A percentile compares a stretch with the other conserved stretches of the same genome.
phyloP scores from a whole-genome alignment of 2,797 vertebrate genomes.

The Pterois miles region DNA sequence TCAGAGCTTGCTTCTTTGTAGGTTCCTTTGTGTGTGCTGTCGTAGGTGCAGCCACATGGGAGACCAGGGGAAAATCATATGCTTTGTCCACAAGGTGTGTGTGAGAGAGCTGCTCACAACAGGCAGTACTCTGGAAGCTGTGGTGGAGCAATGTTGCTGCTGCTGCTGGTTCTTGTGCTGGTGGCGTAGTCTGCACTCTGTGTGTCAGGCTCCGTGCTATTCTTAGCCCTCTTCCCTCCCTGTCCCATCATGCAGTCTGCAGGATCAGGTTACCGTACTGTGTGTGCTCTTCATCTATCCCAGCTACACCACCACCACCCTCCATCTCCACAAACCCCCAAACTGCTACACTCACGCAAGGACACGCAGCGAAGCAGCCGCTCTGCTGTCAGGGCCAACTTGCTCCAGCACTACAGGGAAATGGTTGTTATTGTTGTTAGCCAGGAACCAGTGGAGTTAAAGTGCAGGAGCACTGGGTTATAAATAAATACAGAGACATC shows the following conservation, averaged over 20 bases:
- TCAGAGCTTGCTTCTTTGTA: conserved; percentile 12
- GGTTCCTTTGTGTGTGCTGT: conserved; percentile 7
- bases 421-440: conserved; percentile 66
- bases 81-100: conserved; percentile 53
- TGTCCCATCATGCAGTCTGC: conserved; percentile 76
- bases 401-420: conserved; percentile 54
- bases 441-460: conserved; percentile 54
- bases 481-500: conserved; percentile 67
- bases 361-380: conserved; percentile 26
- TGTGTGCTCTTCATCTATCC: conserved; percentile 53
- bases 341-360: conserved; percentile 37
- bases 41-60: conserved; percentile 48
- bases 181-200: conserved; percentile 47
- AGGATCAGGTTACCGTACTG: conserved; percentile 77
- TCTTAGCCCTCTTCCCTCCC: conserved; percentile 73
- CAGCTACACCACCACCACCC: conserved; percentile 14
- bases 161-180: conserved; percentile 11
- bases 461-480: conserved; percentile 56
- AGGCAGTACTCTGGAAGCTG: conserved; percentile 49
- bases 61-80: conserved; percentile 48
- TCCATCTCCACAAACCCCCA: conserved; percentile 20
- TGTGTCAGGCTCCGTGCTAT: conserved; percentile 74
- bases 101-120: conserved; percentile 43
- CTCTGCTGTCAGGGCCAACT: conserved; percentile 48
- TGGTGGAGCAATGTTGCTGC: conserved; percentile 51